Percentiles rank a stretch among this genome's conserved stretches.
phyloP scores from a whole-genome alignment of 2,888 invertebrate species.

The Caenorhabditis panamensis region DNA sequence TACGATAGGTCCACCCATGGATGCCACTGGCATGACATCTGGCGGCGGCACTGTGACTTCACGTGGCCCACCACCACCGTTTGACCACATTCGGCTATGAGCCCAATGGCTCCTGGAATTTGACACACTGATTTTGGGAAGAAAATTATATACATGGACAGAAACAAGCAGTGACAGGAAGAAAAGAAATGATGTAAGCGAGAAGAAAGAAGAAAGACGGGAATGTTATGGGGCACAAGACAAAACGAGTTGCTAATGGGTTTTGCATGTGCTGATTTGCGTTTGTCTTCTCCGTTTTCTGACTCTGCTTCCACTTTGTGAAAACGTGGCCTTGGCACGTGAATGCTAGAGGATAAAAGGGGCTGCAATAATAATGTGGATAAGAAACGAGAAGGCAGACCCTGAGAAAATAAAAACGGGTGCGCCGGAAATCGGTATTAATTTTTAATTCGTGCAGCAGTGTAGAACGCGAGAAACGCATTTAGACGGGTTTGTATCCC shows the following conservation, averaged over 20 bases:
- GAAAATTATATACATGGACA: background rate
- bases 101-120: slow-evolving; percentile 32
- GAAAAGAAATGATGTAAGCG: background rate
- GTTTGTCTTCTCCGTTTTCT: background rate
- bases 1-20: slow-evolving; percentile 19
- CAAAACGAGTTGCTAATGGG: slow-evolving; percentile 39
- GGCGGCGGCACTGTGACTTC: slow-evolving; percentile 39
- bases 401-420: background rate
- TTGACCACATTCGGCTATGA: slow-evolving; percentile 40
- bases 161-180: background rate
- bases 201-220: slow-evolving; percentile 6
- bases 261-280: slow-evolving; percentile 50
- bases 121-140: background rate
- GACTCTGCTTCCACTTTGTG: background rate
- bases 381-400: background rate
- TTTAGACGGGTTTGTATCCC: slow-evolving; percentile 13
- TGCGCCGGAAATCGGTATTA: slow-evolving; percentile 8
- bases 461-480: slow-evolving; percentile 7
- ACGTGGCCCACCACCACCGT: slow-evolving; percentile 32
- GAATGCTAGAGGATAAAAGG: background rate
- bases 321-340: background rate
- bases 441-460: slow-evolving; percentile 28
- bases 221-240: slow-evolving; percentile 13
- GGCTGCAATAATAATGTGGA: background rate
- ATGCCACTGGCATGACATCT: slow-evolving; percentile 9